phyloP scores from a whole-genome alignment of 2,888 invertebrate genomes.

The Pemphredon lugubris region DNA sequence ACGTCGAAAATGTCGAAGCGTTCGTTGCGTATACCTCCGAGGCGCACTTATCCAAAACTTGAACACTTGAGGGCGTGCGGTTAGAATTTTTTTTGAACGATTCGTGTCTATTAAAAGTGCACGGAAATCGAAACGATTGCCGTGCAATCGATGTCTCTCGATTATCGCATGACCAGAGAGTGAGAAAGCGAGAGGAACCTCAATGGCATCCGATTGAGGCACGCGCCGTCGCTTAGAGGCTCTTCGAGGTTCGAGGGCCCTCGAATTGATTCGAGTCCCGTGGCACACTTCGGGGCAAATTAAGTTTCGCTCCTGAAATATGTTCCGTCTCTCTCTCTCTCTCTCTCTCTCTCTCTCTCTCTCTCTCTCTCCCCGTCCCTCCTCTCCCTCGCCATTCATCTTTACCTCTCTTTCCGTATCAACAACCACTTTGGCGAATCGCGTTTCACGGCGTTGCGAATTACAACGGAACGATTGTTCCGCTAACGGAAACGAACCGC shows the following conservation, averaged over 20 bases:
- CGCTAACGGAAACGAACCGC: slow-evolving; percentile 1
- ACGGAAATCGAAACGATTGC: slow-evolving; percentile 48
- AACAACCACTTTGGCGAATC: slow-evolving; percentile 31
- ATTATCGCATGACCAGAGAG: slow-evolving; percentile 62
- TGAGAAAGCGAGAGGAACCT: slow-evolving; percentile 58
- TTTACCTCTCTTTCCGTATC: slow-evolving; percentile 20
- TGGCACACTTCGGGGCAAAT: slow-evolving; percentile 77
- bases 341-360: slow-evolving; percentile 2
- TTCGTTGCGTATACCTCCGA: no score
- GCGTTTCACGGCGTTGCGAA: slow-evolving; percentile 46
- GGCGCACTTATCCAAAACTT: no score
- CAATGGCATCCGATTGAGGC: slow-evolving; percentile 69
- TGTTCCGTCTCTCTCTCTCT: slow-evolving; percentile 45
- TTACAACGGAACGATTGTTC: slow-evolving; percentile 15
- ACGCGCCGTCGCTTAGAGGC: slow-evolving; percentile 70
- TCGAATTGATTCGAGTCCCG: slow-evolving; percentile 77
- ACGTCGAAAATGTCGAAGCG: no score
- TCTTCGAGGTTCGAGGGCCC: slow-evolving; percentile 73
- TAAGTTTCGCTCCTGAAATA: slow-evolving; percentile 77
- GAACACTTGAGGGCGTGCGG: no score
- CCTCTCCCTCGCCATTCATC: slow-evolving; percentile 42
- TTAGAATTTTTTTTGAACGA: no score
- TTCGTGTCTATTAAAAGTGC: slow-evolving; percentile 3
- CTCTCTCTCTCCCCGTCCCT: slow-evolving; percentile 33
- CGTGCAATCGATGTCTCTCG: slow-evolving; percentile 61